Evolutionary conservation across 2,113 vertebrate genomes (phyloP).

Genomic region (Candoia aspera): DNA sequence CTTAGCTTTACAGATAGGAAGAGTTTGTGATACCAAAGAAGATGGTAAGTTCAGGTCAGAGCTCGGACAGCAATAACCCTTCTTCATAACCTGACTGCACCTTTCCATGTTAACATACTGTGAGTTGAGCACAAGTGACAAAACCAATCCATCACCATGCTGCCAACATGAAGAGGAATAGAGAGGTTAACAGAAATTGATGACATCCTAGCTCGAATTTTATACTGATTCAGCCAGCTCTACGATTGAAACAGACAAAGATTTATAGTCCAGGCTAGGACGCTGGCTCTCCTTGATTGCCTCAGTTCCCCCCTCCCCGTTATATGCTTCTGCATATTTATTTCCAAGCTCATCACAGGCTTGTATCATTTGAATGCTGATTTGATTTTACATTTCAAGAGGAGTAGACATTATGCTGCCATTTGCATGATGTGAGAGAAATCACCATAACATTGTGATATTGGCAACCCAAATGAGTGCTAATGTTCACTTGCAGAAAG

Average conservation of each 20-base stretch:
- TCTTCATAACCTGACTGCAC: slow-evolving; percentile 93
- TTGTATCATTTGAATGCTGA: slow-evolving; percentile 94
- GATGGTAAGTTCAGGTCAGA: slow-evolving; percentile 79
- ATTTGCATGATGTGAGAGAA: slow-evolving; percentile 86
- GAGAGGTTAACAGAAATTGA: slow-evolving; percentile 99
- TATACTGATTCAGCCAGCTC: slow-evolving; percentile 95
- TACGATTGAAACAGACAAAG: slow-evolving; percentile 99
- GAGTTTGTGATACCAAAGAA: slow-evolving; percentile 65
- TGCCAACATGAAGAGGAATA: slow-evolving; percentile 92
- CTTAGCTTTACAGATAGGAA: slow-evolving; percentile 40
- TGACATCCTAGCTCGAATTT: slow-evolving; percentile 96
- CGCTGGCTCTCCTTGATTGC: slow-evolving; percentile 92
- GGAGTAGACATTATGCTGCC: slow-evolving; percentile 79
- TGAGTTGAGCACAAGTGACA: slow-evolving; percentile 98
- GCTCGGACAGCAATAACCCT: slow-evolving; percentile 82
- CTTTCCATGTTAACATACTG: slow-evolving; percentile 99
- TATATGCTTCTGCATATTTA: slow-evolving; percentile 96
- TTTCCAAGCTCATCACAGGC: slow-evolving; percentile 91
- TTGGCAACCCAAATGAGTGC: slow-evolving; percentile 70
- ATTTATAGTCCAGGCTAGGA: slow-evolving; percentile 95
- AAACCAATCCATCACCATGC: slow-evolving; percentile 97
- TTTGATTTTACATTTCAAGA: slow-evolving; percentile 92
- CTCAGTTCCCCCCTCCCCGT: slow-evolving; percentile 72
- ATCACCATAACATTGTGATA: slow-evolving; percentile 81
- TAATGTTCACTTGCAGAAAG: slow-evolving; percentile 75